Evolutionary conservation across 2,113 vertebrate genomes (phyloP).

Genomic region (Sakesphorus luctuosus): DNA sequence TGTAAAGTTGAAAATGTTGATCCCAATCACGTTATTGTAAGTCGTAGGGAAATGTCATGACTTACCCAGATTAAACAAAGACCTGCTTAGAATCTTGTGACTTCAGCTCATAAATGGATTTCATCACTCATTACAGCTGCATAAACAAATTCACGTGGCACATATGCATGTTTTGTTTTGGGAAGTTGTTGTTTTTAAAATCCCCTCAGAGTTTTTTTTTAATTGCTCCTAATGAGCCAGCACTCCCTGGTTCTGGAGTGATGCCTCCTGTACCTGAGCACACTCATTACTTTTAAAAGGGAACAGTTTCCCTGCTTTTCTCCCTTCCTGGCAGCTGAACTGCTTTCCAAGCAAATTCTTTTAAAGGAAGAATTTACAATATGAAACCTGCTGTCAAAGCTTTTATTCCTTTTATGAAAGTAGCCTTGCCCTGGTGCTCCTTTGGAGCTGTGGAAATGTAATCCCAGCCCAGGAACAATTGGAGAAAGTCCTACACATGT

Average conservation of each 20-base stretch:
- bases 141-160: constrained; percentile 69
- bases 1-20: constrained; percentile 37
- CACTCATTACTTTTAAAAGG: constrained; percentile 38
- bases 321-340: constrained; percentile 37
- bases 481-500: background rate
- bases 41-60: constrained; percentile 61
- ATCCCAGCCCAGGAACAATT: background rate
- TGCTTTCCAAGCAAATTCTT: constrained; percentile 27
- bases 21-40: constrained; percentile 46
- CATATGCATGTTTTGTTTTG: constrained; percentile 57
- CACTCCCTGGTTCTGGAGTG: background rate
- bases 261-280: constrained; percentile 31
- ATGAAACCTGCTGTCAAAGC: constrained; percentile 34
- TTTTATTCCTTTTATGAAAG: constrained; percentile 35
- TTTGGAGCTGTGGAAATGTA: background rate
- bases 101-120: constrained; percentile 71
- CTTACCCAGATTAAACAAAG: constrained; percentile 70
- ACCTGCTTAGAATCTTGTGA: constrained; percentile 68
- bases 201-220: constrained; percentile 23
- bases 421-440: background rate
- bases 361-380: constrained; percentile 33
- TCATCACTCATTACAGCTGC: constrained; percentile 70
- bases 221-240: constrained; percentile 63
- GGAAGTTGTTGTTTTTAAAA: constrained; percentile 58
- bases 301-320: constrained; percentile 32